Conservation (phyloP, 2,888 invertebrate genomes). For the Chalcosyrphus nemorum region DNA sequence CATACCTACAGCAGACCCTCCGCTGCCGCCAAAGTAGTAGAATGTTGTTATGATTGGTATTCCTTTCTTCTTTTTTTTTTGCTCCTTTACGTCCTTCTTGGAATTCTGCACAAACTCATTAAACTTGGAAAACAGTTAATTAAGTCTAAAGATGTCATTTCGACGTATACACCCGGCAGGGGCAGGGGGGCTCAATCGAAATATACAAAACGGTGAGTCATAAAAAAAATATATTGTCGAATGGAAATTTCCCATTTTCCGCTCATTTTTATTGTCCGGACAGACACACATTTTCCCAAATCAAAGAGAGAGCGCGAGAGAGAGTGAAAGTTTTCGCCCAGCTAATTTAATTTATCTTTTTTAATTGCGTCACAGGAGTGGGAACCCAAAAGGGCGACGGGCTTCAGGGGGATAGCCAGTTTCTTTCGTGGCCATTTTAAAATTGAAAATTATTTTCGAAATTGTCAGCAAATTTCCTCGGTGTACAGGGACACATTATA, state of each 20-base stretch:
- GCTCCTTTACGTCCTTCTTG: background rate
- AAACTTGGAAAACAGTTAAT: constrained; percentile 63
- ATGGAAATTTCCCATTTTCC: constrained; percentile 55
- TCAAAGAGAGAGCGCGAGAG: constrained; percentile 33
- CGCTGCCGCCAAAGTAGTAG: background rate
- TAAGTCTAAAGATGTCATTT: constrained; percentile 58
- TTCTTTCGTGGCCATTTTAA: constrained; percentile 49
- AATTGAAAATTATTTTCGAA: constrained; percentile 72
- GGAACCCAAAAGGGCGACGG: background rate
- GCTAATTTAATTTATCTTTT: constrained; percentile 70
- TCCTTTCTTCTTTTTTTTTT: too few relatives aligned
- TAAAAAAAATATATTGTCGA: constrained; percentile 62
- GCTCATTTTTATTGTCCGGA: background rate
- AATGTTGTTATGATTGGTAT: constrained; percentile 31
- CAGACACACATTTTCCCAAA: background rate
- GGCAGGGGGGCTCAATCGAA: constrained; percentile 35
- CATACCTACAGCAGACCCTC: background rate
- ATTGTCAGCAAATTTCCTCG: constrained; percentile 70
- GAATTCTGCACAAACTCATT: constrained; percentile 40
- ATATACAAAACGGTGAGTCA: constrained; percentile 50
- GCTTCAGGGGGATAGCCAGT: constrained; percentile 24
- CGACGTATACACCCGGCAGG: constrained; percentile 1
- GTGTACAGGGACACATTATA: constrained; percentile 22
- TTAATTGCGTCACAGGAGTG: constrained; percentile 63
- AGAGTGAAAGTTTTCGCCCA: constrained; percentile 45